Evolutionary conservation across 2,888 invertebrate species (phyloP), one percentile per base, ranked within the genome.

Genomic region (Hetaerina titia): DNA sequence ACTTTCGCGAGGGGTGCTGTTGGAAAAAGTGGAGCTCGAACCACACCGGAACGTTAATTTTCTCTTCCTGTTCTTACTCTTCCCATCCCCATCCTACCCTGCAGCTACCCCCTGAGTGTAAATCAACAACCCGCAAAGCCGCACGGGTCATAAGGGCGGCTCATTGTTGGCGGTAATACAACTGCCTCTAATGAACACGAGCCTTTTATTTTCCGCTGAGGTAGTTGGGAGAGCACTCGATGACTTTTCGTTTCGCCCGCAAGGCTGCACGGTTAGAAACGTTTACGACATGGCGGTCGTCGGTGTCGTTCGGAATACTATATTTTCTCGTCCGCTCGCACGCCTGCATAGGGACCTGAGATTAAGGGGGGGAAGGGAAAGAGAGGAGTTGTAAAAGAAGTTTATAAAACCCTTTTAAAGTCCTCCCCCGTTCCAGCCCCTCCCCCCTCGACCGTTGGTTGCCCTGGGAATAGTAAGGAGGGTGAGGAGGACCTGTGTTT

Each of bases 321-420:
- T n/a, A 17, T 63, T 11, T 58, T 90, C 69, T n/a, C 31, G 25
- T 90, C 58, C 89, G 58, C n/a, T n/a, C 89, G 90, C 90, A 22
- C 31, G 64, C 90, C 90, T 63, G 90, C 90, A 90, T 69, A 45
- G 45, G 69, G 64, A 17, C 15, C 8, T 63, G 45, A 64, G 63
- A 90, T 90, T 90, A 60, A 19, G 45, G 19, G 90, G 64, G 58
- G 17, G 25, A n/a, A n/a, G n/a, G n/a, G 57, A 45, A 63, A 22
- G 13, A 0, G 56, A 45, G 19, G 31, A 2, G 19, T 19, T 19
- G 45, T n/a, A 56, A 56, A 45, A 8, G 88, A 15, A 45, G 69
- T 69, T 69, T 69, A 69, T 69, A 69, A 69, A 69, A 69, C 15
- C n/a, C n/a, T 17, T 69, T 69, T 69, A n/a, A 69, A 8, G 45